Evolutionary conservation across 2,113 vertebrate genomes (phyloP).

Genomic region (Cacatua alba): DNA sequence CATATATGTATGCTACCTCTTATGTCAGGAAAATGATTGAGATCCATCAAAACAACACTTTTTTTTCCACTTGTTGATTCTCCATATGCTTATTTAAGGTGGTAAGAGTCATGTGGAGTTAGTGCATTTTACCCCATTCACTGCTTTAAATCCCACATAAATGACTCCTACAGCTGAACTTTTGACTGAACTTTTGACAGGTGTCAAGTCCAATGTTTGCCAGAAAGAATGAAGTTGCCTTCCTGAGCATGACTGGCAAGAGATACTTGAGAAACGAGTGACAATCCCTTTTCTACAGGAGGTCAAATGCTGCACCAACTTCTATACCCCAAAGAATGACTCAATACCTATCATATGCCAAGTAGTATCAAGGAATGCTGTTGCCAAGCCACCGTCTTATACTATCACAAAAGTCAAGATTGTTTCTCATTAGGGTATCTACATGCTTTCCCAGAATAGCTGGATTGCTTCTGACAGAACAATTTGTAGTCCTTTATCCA

Average conservation of each 20-base stretch:
- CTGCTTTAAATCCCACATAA: neutral
- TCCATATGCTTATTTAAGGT: neutral
- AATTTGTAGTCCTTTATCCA: neutral
- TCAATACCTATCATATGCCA: neutral
- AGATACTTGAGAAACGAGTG: neutral
- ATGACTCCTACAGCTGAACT: neutral
- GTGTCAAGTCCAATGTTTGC: neutral
- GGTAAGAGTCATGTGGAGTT: neutral
- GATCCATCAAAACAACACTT: neutral
- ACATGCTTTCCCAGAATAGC: neutral
- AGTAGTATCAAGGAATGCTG: neutral
- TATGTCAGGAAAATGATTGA: neutral
- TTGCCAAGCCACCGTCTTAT: slow-evolving; percentile 1
- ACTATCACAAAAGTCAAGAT: neutral
- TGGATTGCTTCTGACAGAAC: neutral
- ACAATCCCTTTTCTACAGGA: neutral
- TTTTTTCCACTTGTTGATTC: neutral
- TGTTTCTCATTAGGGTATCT: neutral
- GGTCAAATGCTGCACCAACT: neutral
- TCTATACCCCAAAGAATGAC: neutral
- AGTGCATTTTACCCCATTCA: neutral
- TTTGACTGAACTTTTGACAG: neutral
- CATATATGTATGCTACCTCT: neutral
- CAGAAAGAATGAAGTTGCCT: neutral
- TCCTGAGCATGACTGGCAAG: neutral